Percentiles rank a stretch among this genome's conserved stretches.
Evolutionary conservation across 2,888 invertebrate genomes (phyloP).

Genomic region (Omphaloscelis lunosa): DNA sequence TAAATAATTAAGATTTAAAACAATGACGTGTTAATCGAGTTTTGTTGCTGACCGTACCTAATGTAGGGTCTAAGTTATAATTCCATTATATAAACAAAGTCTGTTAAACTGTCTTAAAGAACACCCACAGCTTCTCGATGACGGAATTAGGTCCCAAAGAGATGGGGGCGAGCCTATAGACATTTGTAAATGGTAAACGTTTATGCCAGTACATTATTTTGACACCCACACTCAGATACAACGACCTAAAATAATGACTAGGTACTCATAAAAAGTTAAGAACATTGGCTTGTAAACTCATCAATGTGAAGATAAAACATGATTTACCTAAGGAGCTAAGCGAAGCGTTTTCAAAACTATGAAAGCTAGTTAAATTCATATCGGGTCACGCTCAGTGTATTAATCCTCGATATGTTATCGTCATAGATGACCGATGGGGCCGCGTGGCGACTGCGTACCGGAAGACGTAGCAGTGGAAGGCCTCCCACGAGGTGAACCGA

Average conservation of each 20-base stretch:
- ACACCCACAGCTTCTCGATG: constrained; percentile 30
- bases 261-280: constrained; percentile 31
- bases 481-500: too few relatives aligned
- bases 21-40: too few relatives aligned
- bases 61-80: neutral
- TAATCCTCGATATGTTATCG: too few relatives aligned
- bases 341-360: neutral
- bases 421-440: too few relatives aligned
- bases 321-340: neutral
- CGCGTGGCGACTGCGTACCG: too few relatives aligned
- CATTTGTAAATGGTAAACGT: constrained; percentile 22
- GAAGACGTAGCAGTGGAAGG: too few relatives aligned
- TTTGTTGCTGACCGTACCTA: neutral
- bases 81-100: constrained; percentile 5
- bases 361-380: neutral
- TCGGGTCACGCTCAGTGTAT: neutral
- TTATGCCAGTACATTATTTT: constrained; percentile 18
- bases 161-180: constrained; percentile 22
- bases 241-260: constrained; percentile 17
- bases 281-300: constrained; percentile 6
- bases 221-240: constrained; percentile 43
- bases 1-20: neutral
- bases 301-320: neutral
- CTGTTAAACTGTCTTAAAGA: constrained; percentile 2
- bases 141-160: constrained; percentile 30